Conservation (phyloP, 2,797 vertebrate species). For the Odontamblyopus rebecca region DNA sequence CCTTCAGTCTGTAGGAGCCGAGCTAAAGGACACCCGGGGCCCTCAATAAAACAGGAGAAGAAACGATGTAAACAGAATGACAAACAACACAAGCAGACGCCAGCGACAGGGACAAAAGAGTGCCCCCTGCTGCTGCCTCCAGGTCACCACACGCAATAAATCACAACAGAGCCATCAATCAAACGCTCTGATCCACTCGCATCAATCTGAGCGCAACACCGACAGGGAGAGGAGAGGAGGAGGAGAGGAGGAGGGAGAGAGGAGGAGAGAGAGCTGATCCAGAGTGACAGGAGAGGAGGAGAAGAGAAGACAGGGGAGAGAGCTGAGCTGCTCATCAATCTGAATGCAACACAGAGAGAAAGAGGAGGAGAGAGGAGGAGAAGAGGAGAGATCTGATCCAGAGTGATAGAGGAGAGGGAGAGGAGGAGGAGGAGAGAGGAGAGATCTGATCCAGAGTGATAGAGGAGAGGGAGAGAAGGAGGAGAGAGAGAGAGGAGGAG, state of each 20-base stretch:
- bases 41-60: slow-evolving; percentile 36
- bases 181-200: background rate
- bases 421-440: no score
- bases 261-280: no score
- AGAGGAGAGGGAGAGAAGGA: no score
- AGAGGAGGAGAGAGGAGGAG: no score
- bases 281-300: background rate
- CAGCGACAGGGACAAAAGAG: slow-evolving; percentile 66
- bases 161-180: slow-evolving; percentile 61
- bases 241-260: no score
- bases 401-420: no score
- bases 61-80: slow-evolving; percentile 39
- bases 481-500: no score
- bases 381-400: no score
- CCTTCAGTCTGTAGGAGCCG: slow-evolving; percentile 16
- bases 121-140: slow-evolving; percentile 43
- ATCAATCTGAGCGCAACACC: background rate
- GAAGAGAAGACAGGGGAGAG: no score
- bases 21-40: slow-evolving; percentile 47
- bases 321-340: no score
- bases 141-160: slow-evolving; percentile 57
- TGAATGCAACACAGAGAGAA: no score
- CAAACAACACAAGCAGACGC: slow-evolving; percentile 56
- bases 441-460: no score
- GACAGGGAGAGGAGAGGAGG: background rate